Percentiles rank a stretch among this genome's conserved stretches.
Evolutionary conservation across 2,797 vertebrate genomes (phyloP).

Genomic region (Leucoraja ocellata): DNA sequence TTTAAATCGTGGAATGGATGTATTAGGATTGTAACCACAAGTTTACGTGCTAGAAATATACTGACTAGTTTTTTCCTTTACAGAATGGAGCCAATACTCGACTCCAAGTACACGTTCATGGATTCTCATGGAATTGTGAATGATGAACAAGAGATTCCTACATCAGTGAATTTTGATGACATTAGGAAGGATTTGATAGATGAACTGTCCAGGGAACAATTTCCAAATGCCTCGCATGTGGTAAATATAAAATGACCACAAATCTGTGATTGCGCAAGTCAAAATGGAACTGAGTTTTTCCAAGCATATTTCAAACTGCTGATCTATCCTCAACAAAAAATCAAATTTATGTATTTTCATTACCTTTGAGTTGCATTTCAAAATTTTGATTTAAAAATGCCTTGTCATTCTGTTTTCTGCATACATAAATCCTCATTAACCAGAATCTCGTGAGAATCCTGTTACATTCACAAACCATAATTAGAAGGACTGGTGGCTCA

Average conservation of each 20-base stretch:
- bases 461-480: neutral
- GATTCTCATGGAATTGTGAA: neutral
- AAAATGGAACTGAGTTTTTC: too few species aligned
- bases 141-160: neutral
- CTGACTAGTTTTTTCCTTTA: neutral
- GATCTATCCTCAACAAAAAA: too few species aligned
- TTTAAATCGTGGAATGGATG: too few species aligned
- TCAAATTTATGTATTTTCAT: too few species aligned
- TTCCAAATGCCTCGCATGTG: neutral
- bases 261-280: too few species aligned
- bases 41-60: neutral
- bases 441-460: neutral
- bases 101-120: neutral
- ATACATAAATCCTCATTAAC: neutral
- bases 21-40: neutral
- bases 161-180: neutral
- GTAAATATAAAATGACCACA: neutral
- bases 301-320: too few species aligned
- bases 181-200: constrained; percentile 22
- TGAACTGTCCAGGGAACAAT: constrained; percentile 20
- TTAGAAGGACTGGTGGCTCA: too few species aligned
- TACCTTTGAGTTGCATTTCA: too few species aligned
- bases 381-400: too few species aligned
- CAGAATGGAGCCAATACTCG: constrained; percentile 9
- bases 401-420: too few species aligned